Conservation (phyloP, 2,888 invertebrate genomes). For the Frankliniella intonsa region DNA sequence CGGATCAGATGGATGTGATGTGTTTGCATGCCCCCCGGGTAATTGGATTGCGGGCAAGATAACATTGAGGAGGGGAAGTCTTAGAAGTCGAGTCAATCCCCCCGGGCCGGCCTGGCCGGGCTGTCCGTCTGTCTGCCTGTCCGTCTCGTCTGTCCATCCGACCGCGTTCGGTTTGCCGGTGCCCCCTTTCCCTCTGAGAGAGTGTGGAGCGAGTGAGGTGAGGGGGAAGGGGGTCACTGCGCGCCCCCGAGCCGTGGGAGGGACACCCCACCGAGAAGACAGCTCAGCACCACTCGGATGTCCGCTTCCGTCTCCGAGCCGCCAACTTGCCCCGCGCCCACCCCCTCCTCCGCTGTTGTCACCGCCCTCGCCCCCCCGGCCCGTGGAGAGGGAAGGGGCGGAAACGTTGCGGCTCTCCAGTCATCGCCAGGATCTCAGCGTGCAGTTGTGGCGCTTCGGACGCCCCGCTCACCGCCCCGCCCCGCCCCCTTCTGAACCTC, state of each 20-base stretch:
- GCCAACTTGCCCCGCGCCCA: not conserved
- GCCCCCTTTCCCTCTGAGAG: no score
- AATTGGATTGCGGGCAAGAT: conserved; percentile 24
- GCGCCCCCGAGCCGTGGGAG: not conserved
- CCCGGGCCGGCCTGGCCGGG: not conserved
- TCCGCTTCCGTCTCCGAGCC: conserved; percentile 20
- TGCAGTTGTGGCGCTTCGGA: not conserved
- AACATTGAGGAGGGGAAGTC: conserved; percentile 26
- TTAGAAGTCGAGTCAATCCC: not conserved
- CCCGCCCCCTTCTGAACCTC: not conserved
- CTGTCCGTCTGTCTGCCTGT: not conserved
- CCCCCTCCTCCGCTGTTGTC: not conserved
- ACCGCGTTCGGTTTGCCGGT: not conserved
- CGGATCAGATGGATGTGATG: conserved; percentile 14
- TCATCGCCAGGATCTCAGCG: not conserved
- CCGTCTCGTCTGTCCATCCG: not conserved
- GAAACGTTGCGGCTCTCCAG: not conserved
- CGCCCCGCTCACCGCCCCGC: not conserved
- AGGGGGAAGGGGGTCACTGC: no score
- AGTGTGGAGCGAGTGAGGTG: no score
- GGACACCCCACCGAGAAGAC: not conserved
- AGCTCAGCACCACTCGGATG: not conserved
- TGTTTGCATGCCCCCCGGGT: conserved; percentile 3
- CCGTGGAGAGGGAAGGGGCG: not conserved
- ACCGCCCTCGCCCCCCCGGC: no score